Base-by-base conservation (phyloP, 2,113 vertebrate genomes). In the Nerophis ophidion region DNA sequence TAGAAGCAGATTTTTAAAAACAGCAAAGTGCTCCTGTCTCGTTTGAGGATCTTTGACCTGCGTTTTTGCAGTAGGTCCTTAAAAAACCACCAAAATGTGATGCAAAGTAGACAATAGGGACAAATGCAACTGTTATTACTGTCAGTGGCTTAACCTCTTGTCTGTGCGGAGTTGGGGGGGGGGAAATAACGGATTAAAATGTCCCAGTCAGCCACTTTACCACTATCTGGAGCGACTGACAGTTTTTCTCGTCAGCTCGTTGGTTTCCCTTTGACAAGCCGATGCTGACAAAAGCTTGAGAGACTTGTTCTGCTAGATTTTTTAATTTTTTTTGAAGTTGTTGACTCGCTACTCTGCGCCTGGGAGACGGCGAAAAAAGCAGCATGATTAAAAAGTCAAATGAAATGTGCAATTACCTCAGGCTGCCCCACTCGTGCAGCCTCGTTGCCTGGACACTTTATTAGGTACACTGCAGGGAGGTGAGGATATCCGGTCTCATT, bases 191-290 rank as follows among this genome's bases (percentile, higher is more conserved):
- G 14, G 33, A 62, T 48, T 47, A 12, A 61, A 70, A 42, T 35
- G 49, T 57, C 55, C 33, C n/a, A 65, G 38, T 77, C 72, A 70
- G 68, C 40, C 50, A 54, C 61, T 68, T 54, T 65, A n/a, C 61
- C 52, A 55, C 59, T 35, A 57, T 66, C 59, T 62, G 52, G 66
- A 53, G 45, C 48, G 48, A 51, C 53, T 56, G 57, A 52, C 47
- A 58, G 64, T 19, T 65, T 74, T 71, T 52, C 63, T 53, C 44
- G 57, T 74, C 67, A 49, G 19, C 48, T 53, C 45, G 42, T 72
- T 71, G 49, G 54, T 65, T 72, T 49, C 26, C 63, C 56, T n/a
- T 50, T 50, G 57, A 63, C 64, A 16, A 45, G 57, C 74, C 62
- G 52, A 49, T 38, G 5, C 35, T 62, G 63, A 61, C 65, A 56